phyloP scores from a whole-genome alignment of 2,888 invertebrate genomes.

The Mechanitis messenoides region DNA sequence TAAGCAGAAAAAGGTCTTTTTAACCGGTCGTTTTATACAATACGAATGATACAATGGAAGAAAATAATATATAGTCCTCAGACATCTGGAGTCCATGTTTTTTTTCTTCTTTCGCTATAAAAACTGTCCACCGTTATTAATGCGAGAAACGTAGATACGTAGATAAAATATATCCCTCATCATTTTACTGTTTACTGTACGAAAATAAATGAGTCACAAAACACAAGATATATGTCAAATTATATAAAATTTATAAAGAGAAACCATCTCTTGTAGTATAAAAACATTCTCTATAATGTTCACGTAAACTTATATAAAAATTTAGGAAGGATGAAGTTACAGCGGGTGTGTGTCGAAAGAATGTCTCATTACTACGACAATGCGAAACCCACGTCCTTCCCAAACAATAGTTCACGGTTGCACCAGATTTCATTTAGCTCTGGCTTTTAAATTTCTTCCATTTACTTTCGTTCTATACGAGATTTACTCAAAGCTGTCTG shows the following conservation, averaged over 20 bases:
- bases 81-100: conserved; percentile 40
- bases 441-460: conserved; percentile 29
- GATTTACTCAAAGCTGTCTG: conserved; percentile 25
- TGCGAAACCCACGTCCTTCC: conserved; percentile 29
- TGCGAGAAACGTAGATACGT: conserved; percentile 43
- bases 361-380: conserved; percentile 38
- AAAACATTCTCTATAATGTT: too few relatives aligned
- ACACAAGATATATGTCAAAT: too few relatives aligned
- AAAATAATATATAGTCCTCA: conserved; percentile 42
- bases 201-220: too few relatives aligned
- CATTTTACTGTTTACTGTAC: conserved; percentile 5
- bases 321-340: conserved; percentile 3
- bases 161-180: conserved; percentile 28
- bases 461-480: conserved; percentile 31
- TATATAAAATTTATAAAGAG: too few relatives aligned
- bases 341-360: conserved; percentile 22
- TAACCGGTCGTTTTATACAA: conserved; percentile 35
- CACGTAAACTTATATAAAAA: background rate
- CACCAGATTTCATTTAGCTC: conserved; percentile 35
- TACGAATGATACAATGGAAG: conserved; percentile 40
- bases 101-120: conserved; percentile 36
- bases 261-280: too few relatives aligned
- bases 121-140: conserved; percentile 48
- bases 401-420: conserved; percentile 34
- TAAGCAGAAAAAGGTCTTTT: conserved; percentile 8